Evolutionary conservation across 2,113 vertebrate species (phyloP).

Genomic region (Chrysemys picta): DNA sequence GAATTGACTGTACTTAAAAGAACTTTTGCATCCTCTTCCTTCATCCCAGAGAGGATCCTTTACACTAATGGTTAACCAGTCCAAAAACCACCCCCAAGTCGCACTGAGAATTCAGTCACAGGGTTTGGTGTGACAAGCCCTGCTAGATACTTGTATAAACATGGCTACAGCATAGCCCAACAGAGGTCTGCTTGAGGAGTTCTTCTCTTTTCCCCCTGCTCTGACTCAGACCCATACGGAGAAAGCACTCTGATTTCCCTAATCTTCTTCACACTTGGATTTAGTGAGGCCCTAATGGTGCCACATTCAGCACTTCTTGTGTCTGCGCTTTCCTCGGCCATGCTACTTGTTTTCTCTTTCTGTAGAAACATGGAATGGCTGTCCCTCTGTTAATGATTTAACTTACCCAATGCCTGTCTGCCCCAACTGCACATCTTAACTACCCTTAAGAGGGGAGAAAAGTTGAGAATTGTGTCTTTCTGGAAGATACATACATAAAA

Average conservation of each 20-base stretch:
- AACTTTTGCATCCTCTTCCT: neutral
- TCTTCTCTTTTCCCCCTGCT: slow-evolving; percentile 7
- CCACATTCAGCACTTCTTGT: slow-evolving; percentile 7
- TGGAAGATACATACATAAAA: fast-evolving
- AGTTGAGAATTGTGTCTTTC: neutral
- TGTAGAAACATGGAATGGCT: slow-evolving; percentile 32
- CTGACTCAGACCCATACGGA: slow-evolving; percentile 34
- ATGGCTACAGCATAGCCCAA: neutral
- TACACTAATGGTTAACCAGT: neutral
- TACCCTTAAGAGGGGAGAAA: neutral
- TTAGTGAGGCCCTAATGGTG: slow-evolving; percentile 48
- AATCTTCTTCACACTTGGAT: slow-evolving; percentile 27
- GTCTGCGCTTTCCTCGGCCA: slow-evolving; percentile 24
- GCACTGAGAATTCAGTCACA: slow-evolving; percentile 15
- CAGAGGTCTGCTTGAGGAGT: slow-evolving; percentile 17
- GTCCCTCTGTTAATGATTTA: slow-evolving; percentile 74
- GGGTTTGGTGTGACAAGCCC: neutral
- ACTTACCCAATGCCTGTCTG: slow-evolving; percentile 50
- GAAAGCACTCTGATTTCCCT: slow-evolving; percentile 27
- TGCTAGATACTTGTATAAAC: slow-evolving; percentile 47
- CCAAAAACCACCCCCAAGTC: slow-evolving; percentile 4
- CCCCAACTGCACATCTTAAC: slow-evolving; percentile 52
- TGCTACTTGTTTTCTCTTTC: neutral
- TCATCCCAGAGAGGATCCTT: neutral
- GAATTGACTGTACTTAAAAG: neutral